phyloP scores from a whole-genome alignment of 2,888 invertebrate genomes.

The Sarcophaga variegata region DNA sequence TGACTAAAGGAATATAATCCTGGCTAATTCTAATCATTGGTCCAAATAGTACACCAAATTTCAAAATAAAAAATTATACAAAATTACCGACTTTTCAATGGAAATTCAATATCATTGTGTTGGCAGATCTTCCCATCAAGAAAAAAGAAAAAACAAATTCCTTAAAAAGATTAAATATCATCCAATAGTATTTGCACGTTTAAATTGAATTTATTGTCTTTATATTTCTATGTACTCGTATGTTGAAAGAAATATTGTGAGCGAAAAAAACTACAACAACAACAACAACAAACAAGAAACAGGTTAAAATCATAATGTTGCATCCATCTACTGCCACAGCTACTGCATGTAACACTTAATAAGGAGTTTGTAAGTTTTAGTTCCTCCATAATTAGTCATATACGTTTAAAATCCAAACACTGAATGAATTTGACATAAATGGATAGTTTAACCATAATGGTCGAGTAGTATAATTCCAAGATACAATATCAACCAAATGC shows the following conservation, averaged over 20 bases:
- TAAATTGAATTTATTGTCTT: constrained; percentile 18
- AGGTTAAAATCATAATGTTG: constrained; percentile 44
- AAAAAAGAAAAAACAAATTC: constrained; percentile 9
- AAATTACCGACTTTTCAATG: too few species aligned
- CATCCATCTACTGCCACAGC: constrained; percentile 2
- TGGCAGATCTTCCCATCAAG: neutral
- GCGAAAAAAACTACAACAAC: constrained; percentile 5
- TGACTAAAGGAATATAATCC: too few species aligned
- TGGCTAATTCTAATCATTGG: too few species aligned
- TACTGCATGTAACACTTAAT: constrained; percentile 37
- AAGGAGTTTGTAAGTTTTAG: constrained; percentile 66
- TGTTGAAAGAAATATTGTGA: neutral
- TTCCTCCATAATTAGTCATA: constrained; percentile 73
- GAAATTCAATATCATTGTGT: neutral
- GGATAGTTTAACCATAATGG: constrained; percentile 64
- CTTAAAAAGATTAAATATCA: constrained; percentile 47
- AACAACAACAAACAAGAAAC: constrained; percentile 32
- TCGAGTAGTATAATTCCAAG: constrained; percentile 30
- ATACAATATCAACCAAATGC: constrained; percentile 7
- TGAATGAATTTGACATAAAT: constrained; percentile 69
- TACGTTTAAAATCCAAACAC: constrained; percentile 70
- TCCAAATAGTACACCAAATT: too few species aligned
- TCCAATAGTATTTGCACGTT: constrained; percentile 12
- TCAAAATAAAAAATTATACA: too few species aligned
- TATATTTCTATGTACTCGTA: neutral